These are phyloP conservation scores for Musca vetustissima DNA, from an alignment of 1,140 invertebrate species.

Conservation along the genomic window DNA sequence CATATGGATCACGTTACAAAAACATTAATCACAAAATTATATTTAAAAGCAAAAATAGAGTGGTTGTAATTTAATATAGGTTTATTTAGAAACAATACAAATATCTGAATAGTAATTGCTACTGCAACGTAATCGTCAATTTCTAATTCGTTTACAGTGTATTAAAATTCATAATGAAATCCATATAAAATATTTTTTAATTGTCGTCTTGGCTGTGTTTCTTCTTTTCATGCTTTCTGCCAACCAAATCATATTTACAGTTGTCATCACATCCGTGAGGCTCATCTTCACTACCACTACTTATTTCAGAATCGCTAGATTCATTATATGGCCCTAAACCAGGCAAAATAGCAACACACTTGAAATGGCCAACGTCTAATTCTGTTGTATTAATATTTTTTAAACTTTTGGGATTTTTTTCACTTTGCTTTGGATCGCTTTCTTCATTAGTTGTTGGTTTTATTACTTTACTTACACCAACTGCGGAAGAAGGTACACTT, in stretches of 20 bases:
- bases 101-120: no score
- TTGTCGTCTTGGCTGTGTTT: constrained; percentile 43
- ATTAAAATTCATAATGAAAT: no score
- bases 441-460: not conserved
- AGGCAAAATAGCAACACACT: constrained; percentile 75
- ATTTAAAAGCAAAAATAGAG: no score
- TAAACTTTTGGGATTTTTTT: not conserved
- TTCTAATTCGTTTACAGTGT: no score
- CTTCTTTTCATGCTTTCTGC: constrained; percentile 59
- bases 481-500: constrained; percentile 11
- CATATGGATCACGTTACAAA: no score
- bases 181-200: no score
- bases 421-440: not conserved
- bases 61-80: no score
- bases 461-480: not conserved
- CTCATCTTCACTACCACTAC: constrained; percentile 62
- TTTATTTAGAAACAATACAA: no score
- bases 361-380: constrained; percentile 57
- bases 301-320: constrained; percentile 69
- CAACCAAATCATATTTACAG: constrained; percentile 61
- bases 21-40: no score
- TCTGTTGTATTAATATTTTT: constrained; percentile 30
- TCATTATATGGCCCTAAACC: constrained; percentile 75
- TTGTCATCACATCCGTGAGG: constrained; percentile 39
- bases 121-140: no score